Conservation (phyloP, 2,888 invertebrate species). For the Bibio marci region DNA sequence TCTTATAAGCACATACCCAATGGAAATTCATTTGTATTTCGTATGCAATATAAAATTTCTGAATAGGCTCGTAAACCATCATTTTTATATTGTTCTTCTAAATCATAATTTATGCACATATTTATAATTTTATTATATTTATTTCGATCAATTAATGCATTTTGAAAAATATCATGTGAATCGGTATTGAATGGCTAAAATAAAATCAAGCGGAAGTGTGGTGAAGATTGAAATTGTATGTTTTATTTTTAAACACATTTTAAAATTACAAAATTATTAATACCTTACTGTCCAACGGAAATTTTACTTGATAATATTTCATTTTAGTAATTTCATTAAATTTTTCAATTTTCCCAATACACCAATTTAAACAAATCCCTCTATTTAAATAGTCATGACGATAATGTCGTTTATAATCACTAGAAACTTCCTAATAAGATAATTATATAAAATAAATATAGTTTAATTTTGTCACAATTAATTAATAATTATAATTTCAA, state of each 20-base stretch:
- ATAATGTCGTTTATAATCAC: conserved; percentile 4
- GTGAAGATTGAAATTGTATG: too few relatives aligned
- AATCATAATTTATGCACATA: conserved; percentile 8
- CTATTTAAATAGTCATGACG: conserved; percentile 7
- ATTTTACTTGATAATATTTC: conserved; percentile 2
- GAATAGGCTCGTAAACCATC: conserved; percentile 6
- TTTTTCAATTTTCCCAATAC: conserved; percentile 2
- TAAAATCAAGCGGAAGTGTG: too few relatives aligned
- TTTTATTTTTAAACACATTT: neutral
- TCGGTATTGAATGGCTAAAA: neutral
- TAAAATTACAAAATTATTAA: neutral
- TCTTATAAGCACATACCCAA: neutral
- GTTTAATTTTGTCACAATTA: neutral
- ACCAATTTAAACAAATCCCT: conserved; percentile 9
- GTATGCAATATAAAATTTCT: conserved; percentile 8
- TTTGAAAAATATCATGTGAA: conserved; percentile 2
- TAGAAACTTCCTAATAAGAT: conserved; percentile 6
- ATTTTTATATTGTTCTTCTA: conserved; percentile 6
- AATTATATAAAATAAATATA: neutral
- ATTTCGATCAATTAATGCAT: neutral
- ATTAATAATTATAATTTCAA: neutral
- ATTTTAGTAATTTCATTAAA: conserved; percentile 1
- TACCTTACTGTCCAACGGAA: conserved; percentile 3
- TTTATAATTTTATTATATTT: conserved; percentile 6
- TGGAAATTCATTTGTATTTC: neutral